These are phyloP conservation scores for Cryptoprocta ferox DNA, from an alignment of 2,797 vertebrate genomes.

Conservation along the genomic window DNA sequence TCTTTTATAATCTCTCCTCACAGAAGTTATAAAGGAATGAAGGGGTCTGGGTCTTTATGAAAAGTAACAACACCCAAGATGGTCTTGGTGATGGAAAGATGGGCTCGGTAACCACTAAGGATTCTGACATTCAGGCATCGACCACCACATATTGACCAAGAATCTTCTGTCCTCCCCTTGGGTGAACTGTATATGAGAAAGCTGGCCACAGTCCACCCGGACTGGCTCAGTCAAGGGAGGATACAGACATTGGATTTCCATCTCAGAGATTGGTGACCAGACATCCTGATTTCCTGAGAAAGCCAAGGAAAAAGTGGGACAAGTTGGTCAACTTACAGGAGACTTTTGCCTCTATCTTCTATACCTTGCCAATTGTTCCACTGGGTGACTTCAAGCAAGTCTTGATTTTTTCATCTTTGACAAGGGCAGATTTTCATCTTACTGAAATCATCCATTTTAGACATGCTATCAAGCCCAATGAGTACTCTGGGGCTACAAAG, in stretches of 20 bases:
- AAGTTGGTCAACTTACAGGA: neutral
- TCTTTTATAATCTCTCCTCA: neutral
- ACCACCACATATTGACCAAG: neutral
- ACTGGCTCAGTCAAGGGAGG: neutral
- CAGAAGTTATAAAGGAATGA: neutral
- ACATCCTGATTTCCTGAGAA: neutral
- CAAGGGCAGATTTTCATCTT: neutral
- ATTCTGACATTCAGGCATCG: neutral
- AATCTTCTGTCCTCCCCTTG: neutral
- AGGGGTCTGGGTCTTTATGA: neutral
- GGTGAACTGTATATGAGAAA: neutral
- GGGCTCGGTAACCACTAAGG: neutral
- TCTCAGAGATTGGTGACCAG: neutral
- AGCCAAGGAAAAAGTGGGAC: neutral
- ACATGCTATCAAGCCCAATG: neutral
- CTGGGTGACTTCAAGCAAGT: neutral
- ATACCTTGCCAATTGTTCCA: neutral
- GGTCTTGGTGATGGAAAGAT: neutral
- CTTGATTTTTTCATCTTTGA: neutral
- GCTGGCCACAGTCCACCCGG: neutral
- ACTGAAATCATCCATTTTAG: neutral
- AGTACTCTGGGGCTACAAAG: neutral
- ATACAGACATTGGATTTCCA: neutral
- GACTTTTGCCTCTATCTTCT: neutral
- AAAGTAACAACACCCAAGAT: neutral